Evolutionary conservation across 2,113 vertebrate genomes (phyloP).

Genomic region (Heteronetta atricapilla): DNA sequence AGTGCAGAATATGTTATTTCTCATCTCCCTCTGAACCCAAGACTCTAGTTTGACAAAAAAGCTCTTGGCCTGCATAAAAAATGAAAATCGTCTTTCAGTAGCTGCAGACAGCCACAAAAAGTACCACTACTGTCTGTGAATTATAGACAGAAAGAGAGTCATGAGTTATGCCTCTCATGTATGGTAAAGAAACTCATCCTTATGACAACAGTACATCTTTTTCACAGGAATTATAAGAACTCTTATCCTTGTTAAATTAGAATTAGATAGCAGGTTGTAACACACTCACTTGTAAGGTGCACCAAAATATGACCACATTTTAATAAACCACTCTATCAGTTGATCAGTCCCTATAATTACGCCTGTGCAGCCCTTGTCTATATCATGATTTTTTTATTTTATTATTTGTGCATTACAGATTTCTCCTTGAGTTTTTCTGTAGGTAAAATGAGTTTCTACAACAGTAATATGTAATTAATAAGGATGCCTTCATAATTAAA

Average conservation of each 20-base stretch:
- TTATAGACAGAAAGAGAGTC: neutral
- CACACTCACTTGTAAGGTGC: neutral
- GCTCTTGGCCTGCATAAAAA: neutral
- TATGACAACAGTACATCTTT: neutral
- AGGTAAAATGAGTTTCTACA: neutral
- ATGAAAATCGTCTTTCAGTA: neutral
- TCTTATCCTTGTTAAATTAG: neutral
- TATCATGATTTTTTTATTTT: neutral
- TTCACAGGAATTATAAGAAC: neutral
- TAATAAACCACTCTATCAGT: neutral
- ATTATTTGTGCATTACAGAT: neutral
- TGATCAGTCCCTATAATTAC: neutral
- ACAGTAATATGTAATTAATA: neutral
- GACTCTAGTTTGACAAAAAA: neutral
- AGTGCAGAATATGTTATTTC: neutral
- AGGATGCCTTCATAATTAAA: neutral
- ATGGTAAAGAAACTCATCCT: neutral
- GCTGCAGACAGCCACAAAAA: neutral
- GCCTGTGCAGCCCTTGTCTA: neutral
- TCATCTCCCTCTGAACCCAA: neutral
- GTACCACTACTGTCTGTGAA: neutral
- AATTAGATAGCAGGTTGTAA: neutral
- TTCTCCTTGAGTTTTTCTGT: neutral
- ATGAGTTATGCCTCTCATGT: neutral
- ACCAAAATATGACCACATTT: neutral